A percentile compares a stretch with the other conserved stretches of the same genome.
phyloP scores from a whole-genome alignment of 2,888 invertebrate genomes.

The Melanostoma scalare region DNA sequence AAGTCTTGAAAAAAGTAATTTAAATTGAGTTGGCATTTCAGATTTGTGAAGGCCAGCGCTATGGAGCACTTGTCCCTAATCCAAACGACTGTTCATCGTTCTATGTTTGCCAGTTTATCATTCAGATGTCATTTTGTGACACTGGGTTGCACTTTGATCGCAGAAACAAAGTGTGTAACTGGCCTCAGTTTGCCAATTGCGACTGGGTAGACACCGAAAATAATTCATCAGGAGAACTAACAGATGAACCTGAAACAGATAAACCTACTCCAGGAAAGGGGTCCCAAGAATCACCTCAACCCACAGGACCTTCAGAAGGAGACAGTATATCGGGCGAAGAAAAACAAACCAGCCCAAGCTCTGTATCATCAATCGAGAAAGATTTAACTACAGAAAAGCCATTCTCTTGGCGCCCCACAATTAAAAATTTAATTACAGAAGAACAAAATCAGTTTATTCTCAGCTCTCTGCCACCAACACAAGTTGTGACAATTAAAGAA shows the following conservation, averaged over 20 bases:
- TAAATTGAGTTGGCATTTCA: background rate
- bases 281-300: background rate
- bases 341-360: background rate
- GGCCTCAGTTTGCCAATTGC: conserved; percentile 76
- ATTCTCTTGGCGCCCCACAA: background rate
- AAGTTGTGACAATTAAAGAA: too few species aligned
- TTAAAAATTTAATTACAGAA: too few species aligned
- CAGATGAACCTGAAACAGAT: background rate
- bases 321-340: background rate
- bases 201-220: conserved; percentile 33
- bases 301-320: background rate
- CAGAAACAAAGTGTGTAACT: conserved; percentile 75
- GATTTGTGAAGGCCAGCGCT: conserved; percentile 40
- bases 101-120: conserved; percentile 75
- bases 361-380: background rate
- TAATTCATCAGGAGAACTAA: background rate
- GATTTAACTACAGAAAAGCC: background rate
- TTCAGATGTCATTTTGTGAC: conserved; percentile 75
- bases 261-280: background rate
- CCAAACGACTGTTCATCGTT: conserved; percentile 78
- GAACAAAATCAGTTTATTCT: too few species aligned
- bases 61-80: conserved; percentile 74
- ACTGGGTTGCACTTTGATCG: conserved; percentile 77
- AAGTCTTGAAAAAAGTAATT: background rate
- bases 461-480: too few species aligned